A percentile compares a stretch with the other conserved stretches of the same genome.
Conservation (phyloP, 2,797 vertebrate species). For the Protosalanx chinensis region DNA sequence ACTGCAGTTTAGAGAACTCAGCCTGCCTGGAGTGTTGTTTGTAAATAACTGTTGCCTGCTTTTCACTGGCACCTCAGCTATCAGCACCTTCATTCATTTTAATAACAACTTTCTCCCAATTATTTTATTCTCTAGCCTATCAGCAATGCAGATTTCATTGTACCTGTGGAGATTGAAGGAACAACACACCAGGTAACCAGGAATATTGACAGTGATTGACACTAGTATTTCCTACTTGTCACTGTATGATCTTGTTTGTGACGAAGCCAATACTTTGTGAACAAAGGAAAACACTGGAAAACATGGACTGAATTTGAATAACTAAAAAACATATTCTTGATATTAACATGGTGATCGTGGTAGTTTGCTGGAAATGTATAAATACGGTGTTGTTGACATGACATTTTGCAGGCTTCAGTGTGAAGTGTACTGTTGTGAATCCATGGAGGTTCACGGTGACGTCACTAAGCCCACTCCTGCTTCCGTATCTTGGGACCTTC, state of each 20-base stretch:
- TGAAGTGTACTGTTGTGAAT: neutral
- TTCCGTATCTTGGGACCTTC: constrained; percentile 22
- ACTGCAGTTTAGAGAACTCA: neutral
- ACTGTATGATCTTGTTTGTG: neutral
- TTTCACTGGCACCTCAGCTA: neutral
- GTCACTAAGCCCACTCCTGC: neutral
- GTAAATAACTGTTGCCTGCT: neutral
- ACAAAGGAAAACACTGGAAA: neutral
- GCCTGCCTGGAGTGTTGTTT: neutral
- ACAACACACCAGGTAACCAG: constrained; percentile 83
- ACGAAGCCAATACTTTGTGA: neutral
- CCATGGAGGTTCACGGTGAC: neutral
- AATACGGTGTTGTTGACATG: neutral
- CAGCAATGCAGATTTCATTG: constrained; percentile 78
- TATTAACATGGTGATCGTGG: neutral
- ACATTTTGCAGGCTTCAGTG: neutral
- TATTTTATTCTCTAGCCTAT: constrained; percentile 71
- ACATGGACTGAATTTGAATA: neutral
- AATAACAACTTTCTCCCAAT: too few relatives aligned
- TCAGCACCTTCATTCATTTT: neutral
- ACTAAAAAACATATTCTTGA: neutral
- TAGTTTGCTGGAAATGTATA: neutral
- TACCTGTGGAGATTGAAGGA: constrained; percentile 80
- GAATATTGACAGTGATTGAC: neutral
- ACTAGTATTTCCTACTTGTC: neutral